These are phyloP conservation scores for Oceanodroma tethys DNA, from an alignment of 2,113 vertebrate genomes.

Conservation along the genomic window DNA sequence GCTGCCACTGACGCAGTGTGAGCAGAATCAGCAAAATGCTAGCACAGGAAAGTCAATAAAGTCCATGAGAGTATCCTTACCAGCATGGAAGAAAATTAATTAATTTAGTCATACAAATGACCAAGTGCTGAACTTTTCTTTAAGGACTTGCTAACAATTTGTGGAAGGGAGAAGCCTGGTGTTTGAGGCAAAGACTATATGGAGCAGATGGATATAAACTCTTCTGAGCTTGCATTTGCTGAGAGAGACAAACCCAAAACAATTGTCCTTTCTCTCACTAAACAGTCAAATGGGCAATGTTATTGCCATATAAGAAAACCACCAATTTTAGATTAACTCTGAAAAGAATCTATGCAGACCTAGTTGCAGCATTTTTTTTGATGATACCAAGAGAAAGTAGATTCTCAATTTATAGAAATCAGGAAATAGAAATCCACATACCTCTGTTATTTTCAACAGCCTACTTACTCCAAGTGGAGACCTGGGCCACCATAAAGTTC, in stretches of 20 bases:
- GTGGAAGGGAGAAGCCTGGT: not conserved
- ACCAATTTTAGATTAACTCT: not conserved
- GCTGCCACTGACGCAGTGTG: not conserved
- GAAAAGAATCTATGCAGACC: not conserved
- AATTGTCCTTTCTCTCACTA: not conserved
- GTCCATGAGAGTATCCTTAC: not conserved
- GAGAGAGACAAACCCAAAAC: not conserved
- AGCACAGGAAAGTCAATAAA: not conserved
- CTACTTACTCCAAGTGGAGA: not conserved
- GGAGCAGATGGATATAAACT: not conserved
- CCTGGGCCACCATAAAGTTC: not conserved
- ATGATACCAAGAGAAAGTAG: not conserved
- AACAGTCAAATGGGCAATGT: not conserved
- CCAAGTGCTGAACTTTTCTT: not conserved
- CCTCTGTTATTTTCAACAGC: not conserved
- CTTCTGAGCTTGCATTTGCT: not conserved
- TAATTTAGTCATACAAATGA: not conserved
- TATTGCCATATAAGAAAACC: not conserved
- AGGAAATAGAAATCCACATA: not conserved
- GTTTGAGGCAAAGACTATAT: not conserved
- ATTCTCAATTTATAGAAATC: not conserved
- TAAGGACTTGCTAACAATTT: not conserved
- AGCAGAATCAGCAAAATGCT: conserved; percentile 29
- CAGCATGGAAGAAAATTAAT: not conserved
- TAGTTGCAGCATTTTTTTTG: not conserved